Base-by-base conservation (phyloP, 2,113 vertebrate species). In the Athene cunicularia region DNA sequence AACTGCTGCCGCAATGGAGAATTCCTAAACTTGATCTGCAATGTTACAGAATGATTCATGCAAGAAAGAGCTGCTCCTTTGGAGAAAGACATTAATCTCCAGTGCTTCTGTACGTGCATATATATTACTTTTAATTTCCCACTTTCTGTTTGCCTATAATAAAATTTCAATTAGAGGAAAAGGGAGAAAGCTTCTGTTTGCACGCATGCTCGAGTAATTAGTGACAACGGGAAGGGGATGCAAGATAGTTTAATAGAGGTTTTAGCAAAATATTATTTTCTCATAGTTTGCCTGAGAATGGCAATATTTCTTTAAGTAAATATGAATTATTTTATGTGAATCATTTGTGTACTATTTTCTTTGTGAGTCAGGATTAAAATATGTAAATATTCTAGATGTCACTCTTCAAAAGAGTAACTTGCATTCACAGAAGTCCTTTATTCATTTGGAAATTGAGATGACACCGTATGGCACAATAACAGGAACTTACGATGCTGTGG, bases 81-180 rank as follows among this genome's bases (percentile, higher is more conserved):
- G 88, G 49, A 94, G 56, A 17, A 86, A 86, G 72, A 27, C 5
- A 0, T 32, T 80, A 59, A 81, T 92, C 35, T 95, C 35, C 60
- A 72, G 26, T 90, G 64, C 19, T 87, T 95, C 92, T 74, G 52
- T 79, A 83, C 35, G n/a, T 81, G 80, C 82, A 94, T 96, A 94
- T 74, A 95, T 80, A 94, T 89, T 90, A 49, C 87, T 85, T 93
- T 81, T 93, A 91, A 98, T 98, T 97, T 90, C n/a, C 62, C 63
- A 67, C 16, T 93, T 66, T 97, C 90, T 93, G 80, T 90, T 98
- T 98, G 92, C 64, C 35, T 92, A 87, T 83, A 97, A 94, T 91
- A 94, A 95, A 97, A 96, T 96, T 96, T 97, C 96, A 96, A 97
- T 96, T 98, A 96, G 88, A 90, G 41, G 58, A 90, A 90, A 60